These are phyloP conservation scores for Coptodon bakossiorum DNA, from an alignment of 2,113 vertebrate genomes.

Conservation along the genomic window DNA sequence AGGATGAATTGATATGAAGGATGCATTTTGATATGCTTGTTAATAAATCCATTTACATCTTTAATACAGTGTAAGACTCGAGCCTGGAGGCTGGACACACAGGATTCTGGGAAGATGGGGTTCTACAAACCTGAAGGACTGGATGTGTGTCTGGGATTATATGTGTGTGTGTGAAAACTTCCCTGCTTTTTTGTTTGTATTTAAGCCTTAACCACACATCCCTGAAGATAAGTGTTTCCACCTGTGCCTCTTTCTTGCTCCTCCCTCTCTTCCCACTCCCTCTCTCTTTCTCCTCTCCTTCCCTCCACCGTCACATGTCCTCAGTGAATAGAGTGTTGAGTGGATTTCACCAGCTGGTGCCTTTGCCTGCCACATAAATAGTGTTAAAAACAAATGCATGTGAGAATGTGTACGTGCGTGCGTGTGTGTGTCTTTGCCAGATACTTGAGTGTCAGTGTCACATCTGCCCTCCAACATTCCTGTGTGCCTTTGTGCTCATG, in stretches of 20 bases:
- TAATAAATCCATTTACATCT: background rate
- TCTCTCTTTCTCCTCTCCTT: conserved; percentile 2
- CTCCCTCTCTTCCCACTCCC: background rate
- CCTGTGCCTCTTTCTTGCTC: conserved; percentile 31
- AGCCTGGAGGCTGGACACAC: background rate
- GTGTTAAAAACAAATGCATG: conserved; percentile 32
- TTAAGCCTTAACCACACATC: background rate
- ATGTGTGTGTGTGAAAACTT: background rate
- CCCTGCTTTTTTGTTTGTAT: background rate
- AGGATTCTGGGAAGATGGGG: background rate
- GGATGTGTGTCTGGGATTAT: background rate
- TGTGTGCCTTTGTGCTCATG: conserved; percentile 7
- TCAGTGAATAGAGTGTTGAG: conserved; percentile 56
- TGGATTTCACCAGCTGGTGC: conserved; percentile 65
- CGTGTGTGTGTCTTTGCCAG: conserved; percentile 18
- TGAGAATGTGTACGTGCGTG: background rate
- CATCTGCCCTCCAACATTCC: conserved; percentile 35
- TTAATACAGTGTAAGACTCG: background rate
- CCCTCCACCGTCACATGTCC: conserved; percentile 29
- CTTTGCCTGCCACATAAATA: conserved; percentile 54
- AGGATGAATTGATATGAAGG: background rate
- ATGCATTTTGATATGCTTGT: background rate
- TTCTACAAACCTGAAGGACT: background rate
- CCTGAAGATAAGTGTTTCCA: conserved; percentile 47
- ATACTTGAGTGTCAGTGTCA: conserved; percentile 30